Evolutionary conservation across 2,888 invertebrate genomes (phyloP), one percentile per base, ranked within the genome.

Genomic region (Acronicta aceris): DNA sequence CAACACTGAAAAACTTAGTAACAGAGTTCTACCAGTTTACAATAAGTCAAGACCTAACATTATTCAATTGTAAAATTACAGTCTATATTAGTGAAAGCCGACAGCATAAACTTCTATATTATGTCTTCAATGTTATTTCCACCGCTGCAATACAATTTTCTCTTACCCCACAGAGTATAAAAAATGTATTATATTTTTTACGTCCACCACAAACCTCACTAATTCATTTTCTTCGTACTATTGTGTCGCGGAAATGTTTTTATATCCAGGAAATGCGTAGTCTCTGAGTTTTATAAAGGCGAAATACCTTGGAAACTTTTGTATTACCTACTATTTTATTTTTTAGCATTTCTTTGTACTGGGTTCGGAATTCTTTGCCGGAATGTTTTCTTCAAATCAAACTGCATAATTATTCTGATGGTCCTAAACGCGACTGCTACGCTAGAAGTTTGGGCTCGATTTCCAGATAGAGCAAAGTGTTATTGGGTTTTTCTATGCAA

Each of bases 121-220:
- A 50, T 21, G 9, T 38, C 40, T 40, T 55, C 59, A 61, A 59
- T 62, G 36, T 61, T 52, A 59, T 62, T 71, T 38, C 52, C 54
- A 40, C 30, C 10, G 59, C 58, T 50, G 49, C 58, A 49, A 62
- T 59, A 62, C 60, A 66, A 71, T 74, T 65, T 74, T 60, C 66
- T 59, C 42, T 50, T 51, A 67, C 63, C 53, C 59, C 57, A 45
- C 52, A 1, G 16, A 62, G 59, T 59, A 62, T 65, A 68, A 68
- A 74, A 71, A 62, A 10, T 51, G 27, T 41, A 54, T 47, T 40
- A 38, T 50, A 58, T 59, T 57, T 59, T 43, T 50, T 38, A 60
- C 65, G 66, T 52, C 42, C 21, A 38, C 52, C 55, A 48, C 55
- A 49, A 54, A 59, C 66, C 58, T 48, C 38, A 51, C 48, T 73